A percentile compares a stretch with the other conserved stretches of the same genome.
phyloP scores from a whole-genome alignment of 1,140 invertebrate genomes.

The Galendromus occidentalis region DNA sequence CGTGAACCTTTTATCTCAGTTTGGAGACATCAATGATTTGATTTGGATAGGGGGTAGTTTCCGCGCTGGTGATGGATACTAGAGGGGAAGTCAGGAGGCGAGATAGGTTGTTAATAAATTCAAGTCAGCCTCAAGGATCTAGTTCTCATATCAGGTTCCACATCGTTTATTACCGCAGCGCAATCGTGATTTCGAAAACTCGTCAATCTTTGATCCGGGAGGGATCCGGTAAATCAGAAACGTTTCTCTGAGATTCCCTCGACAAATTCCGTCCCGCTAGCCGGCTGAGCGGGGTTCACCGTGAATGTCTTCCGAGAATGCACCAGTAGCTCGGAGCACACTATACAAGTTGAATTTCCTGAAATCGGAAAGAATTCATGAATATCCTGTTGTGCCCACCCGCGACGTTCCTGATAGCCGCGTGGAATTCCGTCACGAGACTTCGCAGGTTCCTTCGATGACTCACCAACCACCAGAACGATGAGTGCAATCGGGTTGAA shows the following conservation, averaged over 20 bases:
- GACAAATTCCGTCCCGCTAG: too few relatives aligned
- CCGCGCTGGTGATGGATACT: too few relatives aligned
- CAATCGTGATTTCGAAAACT: not conserved
- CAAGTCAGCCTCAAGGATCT: not conserved
- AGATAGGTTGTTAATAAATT: constrained; percentile 4
- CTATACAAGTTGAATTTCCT: not conserved
- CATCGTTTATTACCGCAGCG: not conserved
- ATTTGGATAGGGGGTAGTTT: not conserved
- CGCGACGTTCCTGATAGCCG: not conserved
- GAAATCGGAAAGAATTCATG: not conserved
- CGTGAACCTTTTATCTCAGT: too few relatives aligned
- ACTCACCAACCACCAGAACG: not conserved
- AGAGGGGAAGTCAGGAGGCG: not conserved
- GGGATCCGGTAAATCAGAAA: too few relatives aligned
- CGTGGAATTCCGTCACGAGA: not conserved
- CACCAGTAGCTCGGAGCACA: not conserved
- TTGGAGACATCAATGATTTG: not conserved
- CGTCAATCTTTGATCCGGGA: too few relatives aligned
- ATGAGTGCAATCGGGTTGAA: not conserved
- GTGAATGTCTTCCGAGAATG: not conserved
- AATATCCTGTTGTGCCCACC: not conserved
- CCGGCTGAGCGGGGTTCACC: not conserved
- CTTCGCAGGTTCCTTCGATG: not conserved
- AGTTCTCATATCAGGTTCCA: not conserved
- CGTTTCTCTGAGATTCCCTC: too few relatives aligned